Percentiles rank a stretch among this genome's conserved stretches.
Evolutionary conservation across 1,140 invertebrate species (phyloP).

Genomic region (Cyclina sinensis): DNA sequence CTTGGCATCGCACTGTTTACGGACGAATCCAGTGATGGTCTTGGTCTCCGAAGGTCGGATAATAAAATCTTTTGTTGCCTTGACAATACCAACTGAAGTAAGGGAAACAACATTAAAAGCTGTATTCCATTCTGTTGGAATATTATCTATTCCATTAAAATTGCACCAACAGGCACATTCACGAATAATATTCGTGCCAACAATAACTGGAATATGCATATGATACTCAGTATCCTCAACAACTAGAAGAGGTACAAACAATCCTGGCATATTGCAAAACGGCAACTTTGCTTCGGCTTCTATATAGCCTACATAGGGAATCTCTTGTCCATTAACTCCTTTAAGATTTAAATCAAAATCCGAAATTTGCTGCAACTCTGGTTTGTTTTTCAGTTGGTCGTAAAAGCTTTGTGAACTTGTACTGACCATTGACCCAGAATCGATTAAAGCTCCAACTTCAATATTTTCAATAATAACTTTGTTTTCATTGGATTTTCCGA

Average conservation of each 20-base stretch:
- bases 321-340: not conserved
- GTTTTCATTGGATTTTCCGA: not conserved
- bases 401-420: not conserved
- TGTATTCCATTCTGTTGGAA: not conserved
- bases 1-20: not conserved
- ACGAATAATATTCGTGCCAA: not conserved
- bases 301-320: not conserved
- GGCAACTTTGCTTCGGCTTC: not conserved
- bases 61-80: not conserved
- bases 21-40: conserved; percentile 16
- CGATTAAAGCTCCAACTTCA: not conserved
- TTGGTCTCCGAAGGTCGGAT: not conserved
- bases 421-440: not conserved
- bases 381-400: not conserved
- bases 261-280: not conserved
- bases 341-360: not conserved
- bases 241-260: not conserved
- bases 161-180: not conserved
- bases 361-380: not conserved
- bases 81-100: conserved; percentile 1
- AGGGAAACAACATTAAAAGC: not conserved
- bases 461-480: not conserved
- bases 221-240: not conserved
- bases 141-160: not conserved
- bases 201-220: not conserved